phyloP scores from a whole-genome alignment of 2,113 vertebrate genomes.

The Sterna hirundo region DNA sequence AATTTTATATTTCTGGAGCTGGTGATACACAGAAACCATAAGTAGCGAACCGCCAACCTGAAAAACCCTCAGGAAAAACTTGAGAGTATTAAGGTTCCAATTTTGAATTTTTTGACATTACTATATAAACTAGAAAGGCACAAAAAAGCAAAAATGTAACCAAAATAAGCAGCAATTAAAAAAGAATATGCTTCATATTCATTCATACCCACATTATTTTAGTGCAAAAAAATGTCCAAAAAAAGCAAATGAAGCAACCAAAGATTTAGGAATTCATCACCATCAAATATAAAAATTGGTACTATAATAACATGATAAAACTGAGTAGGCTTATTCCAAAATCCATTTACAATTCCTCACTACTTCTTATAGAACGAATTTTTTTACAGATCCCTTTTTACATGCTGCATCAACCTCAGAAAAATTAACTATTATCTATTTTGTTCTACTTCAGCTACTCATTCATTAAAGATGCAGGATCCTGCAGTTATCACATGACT shows the following conservation, averaged over 20 bases:
- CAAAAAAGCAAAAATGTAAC: background rate
- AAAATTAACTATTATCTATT: background rate
- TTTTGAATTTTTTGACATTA: background rate
- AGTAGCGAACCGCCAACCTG: background rate
- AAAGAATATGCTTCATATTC: background rate
- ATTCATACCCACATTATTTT: background rate
- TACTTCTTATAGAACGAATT: background rate
- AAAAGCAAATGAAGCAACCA: background rate
- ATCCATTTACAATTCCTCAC: background rate
- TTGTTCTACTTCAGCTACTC: background rate
- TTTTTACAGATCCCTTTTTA: background rate
- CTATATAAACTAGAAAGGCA: background rate
- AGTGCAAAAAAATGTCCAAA: background rate
- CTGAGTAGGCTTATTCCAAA: background rate
- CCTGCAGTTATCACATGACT: background rate
- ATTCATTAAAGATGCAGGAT: background rate
- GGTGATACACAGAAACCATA: background rate
- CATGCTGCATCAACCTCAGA: background rate
- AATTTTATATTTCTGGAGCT: slow-evolving; percentile 28
- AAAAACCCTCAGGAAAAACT: background rate
- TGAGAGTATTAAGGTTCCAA: background rate
- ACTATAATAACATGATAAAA: background rate
- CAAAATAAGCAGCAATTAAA: background rate
- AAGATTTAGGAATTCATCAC: background rate
- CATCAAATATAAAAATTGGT: background rate